These are phyloP conservation scores for Encarsia formosa DNA, from an alignment of 2,888 invertebrate species.

Conservation along the genomic window DNA sequence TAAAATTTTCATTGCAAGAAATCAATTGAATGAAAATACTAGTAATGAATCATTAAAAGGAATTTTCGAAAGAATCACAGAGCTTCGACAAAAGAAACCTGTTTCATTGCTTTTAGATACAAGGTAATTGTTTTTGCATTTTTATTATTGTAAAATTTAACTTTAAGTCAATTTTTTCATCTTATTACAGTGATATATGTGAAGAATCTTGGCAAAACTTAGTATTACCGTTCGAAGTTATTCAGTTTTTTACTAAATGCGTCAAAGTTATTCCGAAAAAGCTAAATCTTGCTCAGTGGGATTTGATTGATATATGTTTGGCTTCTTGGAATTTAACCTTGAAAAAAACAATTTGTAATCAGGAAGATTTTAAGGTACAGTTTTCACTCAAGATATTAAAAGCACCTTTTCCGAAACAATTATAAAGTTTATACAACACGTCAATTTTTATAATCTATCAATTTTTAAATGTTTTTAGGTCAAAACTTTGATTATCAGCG, in stretches of 20 bases:
- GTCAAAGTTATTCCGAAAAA: constrained; percentile 34
- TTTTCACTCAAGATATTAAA: too few species aligned
- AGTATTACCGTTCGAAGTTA: constrained; percentile 38
- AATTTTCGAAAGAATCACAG: constrained; percentile 35
- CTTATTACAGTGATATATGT: constrained; percentile 35
- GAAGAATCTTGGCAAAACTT: constrained; percentile 36
- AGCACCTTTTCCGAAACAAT: too few species aligned
- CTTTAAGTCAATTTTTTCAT: too few species aligned
- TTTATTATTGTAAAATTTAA: too few species aligned
- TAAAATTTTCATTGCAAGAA: constrained; percentile 34
- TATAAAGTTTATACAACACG: background rate
- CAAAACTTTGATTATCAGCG: constrained; percentile 52
- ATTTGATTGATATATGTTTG: constrained; percentile 67
- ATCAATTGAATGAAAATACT: constrained; percentile 26
- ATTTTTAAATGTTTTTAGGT: constrained; percentile 52
- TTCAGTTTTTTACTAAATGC: constrained; percentile 38
- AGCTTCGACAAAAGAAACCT: constrained; percentile 32
- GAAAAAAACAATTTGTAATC: constrained; percentile 37
- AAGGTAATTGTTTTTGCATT: constrained; percentile 27
- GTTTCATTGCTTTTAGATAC: constrained; percentile 33
- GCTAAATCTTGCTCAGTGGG: constrained; percentile 62
- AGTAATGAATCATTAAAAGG: constrained; percentile 20
- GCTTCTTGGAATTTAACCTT: constrained; percentile 64
- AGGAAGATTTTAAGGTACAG: constrained; percentile 58
- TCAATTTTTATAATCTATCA: background rate